phyloP scores from a whole-genome alignment of 2,888 invertebrate species.

The Cephus nigrinus region DNA sequence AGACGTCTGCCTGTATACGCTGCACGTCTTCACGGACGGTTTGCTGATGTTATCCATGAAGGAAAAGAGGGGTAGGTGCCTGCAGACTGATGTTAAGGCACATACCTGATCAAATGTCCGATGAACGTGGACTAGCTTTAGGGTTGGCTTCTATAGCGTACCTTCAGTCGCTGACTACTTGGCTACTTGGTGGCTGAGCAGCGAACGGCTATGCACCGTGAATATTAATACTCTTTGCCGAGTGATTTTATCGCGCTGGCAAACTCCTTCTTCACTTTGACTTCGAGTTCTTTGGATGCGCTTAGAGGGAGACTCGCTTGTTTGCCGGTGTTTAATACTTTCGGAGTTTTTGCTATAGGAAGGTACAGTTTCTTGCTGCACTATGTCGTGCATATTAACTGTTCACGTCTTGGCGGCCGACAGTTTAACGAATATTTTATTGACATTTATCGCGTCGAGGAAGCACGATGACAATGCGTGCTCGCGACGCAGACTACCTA shows the following conservation, averaged over 20 bases:
- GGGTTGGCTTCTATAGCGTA: neutral
- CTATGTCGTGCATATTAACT: neutral
- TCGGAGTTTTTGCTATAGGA: neutral
- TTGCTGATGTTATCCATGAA: slow-evolving; percentile 46
- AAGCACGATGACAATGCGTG: neutral
- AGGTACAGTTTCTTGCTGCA: neutral
- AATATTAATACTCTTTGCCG: slow-evolving; percentile 59
- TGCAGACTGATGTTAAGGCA: neutral
- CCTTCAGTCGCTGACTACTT: neutral
- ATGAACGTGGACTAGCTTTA: neutral
- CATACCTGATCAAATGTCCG: neutral
- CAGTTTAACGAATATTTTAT: neutral
- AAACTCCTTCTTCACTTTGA: slow-evolving; percentile 7
- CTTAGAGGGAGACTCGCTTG: slow-evolving; percentile 5
- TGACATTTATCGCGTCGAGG: neutral
- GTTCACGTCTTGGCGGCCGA: neutral
- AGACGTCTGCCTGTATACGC: slow-evolving; percentile 21
- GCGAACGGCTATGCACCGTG: slow-evolving; percentile 36
- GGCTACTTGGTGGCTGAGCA: neutral
- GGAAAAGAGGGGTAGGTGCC: slow-evolving; percentile 15
- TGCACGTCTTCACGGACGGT: slow-evolving; percentile 34
- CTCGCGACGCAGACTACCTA: neutral
- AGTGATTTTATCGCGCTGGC: slow-evolving; percentile 55
- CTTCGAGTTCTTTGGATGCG: slow-evolving; percentile 10
- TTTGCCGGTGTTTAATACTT: slow-evolving; percentile 1